Base-by-base conservation (phyloP, 2,888 invertebrate species). In the Exephanes ischioxanthus region DNA sequence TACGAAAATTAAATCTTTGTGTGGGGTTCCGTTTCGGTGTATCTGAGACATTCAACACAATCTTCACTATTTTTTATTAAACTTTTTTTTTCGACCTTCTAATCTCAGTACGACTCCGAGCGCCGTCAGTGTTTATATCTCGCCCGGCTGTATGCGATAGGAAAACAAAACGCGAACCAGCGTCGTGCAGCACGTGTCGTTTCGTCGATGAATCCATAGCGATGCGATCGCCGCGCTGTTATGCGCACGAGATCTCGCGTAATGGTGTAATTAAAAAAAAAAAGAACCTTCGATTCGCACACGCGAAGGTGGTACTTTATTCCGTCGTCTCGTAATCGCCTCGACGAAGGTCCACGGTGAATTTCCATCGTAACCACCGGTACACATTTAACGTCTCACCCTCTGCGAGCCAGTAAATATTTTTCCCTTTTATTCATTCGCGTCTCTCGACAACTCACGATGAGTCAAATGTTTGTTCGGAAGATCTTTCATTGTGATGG, bases 381-480 rank as follows among this genome's bases (percentile, higher is more conserved):
- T 14, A 11, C 11, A 11, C 3, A n/a, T 63, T 33, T 3, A 26
- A 30, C 33, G 11, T 16, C 33, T 30, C 16, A 33, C 63, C 63
- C 63, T 63, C 63, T 14, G 2, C 7, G 7, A 16, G 30, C 6
- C 16, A 33, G 30, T 30, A 33, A 63, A 63, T 16, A 63, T 30
- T 22, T 33, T 63, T 33, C 33, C 7, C 5, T 33, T 41, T 45
- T 33, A 26, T 73, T 22, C 16, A 58, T 30, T 4, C 45, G 9
- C 48, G 45, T 63, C 66, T 19, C 37, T 26, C 63, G 63, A 19
- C 48, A 6, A 48, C 45, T 22, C 9, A 0, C 33, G 76, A 82
- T 76, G 81, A 82, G 61, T 82, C 81, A 76, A 75, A 72, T 82
- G 76, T 82, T 82, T 76, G 70, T 51, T 63, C 9, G 22, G 71